Percentiles rank a stretch among this genome's conserved stretches.
phyloP scores from a whole-genome alignment of 2,797 vertebrate genomes.

The Ciconia nigra region DNA sequence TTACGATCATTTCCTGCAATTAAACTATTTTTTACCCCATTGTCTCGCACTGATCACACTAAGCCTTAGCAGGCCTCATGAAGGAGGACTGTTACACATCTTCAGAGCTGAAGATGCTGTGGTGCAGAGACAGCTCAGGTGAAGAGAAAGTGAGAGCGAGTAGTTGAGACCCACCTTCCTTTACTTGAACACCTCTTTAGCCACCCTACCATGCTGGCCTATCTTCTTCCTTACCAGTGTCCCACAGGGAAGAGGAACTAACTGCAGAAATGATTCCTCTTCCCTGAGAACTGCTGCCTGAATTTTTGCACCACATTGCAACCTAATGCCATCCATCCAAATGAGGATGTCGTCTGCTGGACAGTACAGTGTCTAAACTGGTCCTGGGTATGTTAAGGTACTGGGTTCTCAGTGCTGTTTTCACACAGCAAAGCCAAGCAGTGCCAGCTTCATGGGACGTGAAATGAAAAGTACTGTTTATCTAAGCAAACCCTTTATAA shows the following conservation, averaged over 20 bases:
- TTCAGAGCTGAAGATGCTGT: background rate
- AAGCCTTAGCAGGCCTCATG: background rate
- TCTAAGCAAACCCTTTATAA: background rate
- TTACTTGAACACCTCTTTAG: background rate
- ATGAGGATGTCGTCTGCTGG: background rate
- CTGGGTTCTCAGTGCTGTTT: background rate
- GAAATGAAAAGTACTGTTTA: background rate
- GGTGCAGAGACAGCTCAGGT: background rate
- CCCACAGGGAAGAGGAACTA: background rate
- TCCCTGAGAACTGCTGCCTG: background rate
- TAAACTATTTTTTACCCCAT: background rate
- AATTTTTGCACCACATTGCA: background rate
- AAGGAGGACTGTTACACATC: background rate
- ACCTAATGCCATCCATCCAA: background rate
- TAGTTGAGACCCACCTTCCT: background rate
- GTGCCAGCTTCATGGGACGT: background rate
- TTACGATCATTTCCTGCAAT: background rate
- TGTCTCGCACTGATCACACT: background rate
- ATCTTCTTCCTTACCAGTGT: background rate
- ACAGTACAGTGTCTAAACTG: background rate
- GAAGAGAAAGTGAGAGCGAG: background rate
- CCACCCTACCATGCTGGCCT: background rate
- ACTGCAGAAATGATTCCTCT: background rate
- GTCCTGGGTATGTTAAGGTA: background rate
- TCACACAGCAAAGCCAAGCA: background rate